Percentiles rank a stretch among this genome's conserved stretches.
Evolutionary conservation across 2,888 invertebrate species (phyloP).

Genomic region (Mythimna vitellina): DNA sequence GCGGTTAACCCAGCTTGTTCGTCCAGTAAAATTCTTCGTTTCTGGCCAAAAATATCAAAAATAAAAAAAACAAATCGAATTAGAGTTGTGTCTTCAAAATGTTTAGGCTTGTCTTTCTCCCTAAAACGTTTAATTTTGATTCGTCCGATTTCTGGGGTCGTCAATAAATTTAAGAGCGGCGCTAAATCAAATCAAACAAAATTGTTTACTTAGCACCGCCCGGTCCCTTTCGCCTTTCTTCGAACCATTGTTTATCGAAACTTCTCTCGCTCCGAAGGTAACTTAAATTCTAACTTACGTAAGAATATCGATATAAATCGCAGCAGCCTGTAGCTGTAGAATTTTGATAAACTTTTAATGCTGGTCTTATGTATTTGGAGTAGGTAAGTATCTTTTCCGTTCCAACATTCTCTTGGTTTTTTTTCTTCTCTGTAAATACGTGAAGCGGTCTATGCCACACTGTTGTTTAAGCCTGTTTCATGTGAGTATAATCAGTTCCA

Average conservation of each 20-base stretch:
- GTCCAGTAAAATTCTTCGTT: neutral
- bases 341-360: constrained; percentile 20
- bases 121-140: constrained; percentile 21
- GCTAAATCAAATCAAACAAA: constrained; percentile 43
- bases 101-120: constrained; percentile 5
- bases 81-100: neutral
- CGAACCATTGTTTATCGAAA: constrained; percentile 35
- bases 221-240: constrained; percentile 31
- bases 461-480: neutral
- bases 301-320: constrained; percentile 12
- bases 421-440: neutral
- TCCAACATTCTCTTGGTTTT: neutral
- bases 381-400: neutral
- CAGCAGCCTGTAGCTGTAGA: constrained; percentile 5
- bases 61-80: constrained; percentile 1
- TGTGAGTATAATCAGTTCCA: too few species aligned
- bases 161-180: constrained; percentile 24
- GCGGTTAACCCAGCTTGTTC: neutral
- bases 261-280: constrained; percentile 11
- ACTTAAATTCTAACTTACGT: constrained; percentile 32
- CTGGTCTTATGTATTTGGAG: constrained; percentile 4
- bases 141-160: constrained; percentile 26
- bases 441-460: neutral
- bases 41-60: constrained; percentile 2
- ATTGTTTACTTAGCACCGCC: constrained; percentile 26